Base-by-base conservation (phyloP, 2,113 vertebrate genomes). In the Perca flavescens region DNA sequence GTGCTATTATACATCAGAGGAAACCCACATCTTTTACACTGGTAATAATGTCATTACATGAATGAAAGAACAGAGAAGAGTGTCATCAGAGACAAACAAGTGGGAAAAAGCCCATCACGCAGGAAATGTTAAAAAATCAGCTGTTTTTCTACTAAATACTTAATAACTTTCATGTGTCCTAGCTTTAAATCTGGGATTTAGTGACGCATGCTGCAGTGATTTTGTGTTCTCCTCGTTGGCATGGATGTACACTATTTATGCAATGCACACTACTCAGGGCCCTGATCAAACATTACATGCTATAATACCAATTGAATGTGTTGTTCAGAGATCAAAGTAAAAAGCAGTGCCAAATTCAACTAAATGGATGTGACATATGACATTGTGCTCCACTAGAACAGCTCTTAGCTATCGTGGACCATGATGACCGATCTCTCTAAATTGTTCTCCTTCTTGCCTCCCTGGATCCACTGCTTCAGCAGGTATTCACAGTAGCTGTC, bases 401-500 rank as follows among this genome's bases (percentile, higher is more conserved):
- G 19, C 25, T 28, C 56, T 60, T 50, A 66, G 40, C 40, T 50
- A 3, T 50, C 62, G 65, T 62, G 14, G 12, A 47, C 3, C 11
- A 9, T 5, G 65, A 46, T 31, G 69, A 79, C 71, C 58, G 54
- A 54, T 60, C 53, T 60, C 69, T 95, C 97, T 97, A 91, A 99
- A 97, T 95, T 94, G 0, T 92, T 83, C 87, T 99, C 98, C 49
- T 91, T 95, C 89, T 96, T 97, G 62, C 96, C 97, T 2, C 97
- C 97, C 92, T 99, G 98, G 90, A 99, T 95, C 98, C 97, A 99
- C 84, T 98, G 97, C 90, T 99, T 99, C 31, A 99, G 96, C 84
- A 99, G 91, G 91, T 97, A 99, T 79, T 99, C 98, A 10, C 99
- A 99, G 94, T 99, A 99, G 94, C 98, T 99, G 94, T 99, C 98